These are phyloP conservation scores for Monopterus albus DNA, from an alignment of 2,113 vertebrate genomes.

Conservation along the genomic window DNA sequence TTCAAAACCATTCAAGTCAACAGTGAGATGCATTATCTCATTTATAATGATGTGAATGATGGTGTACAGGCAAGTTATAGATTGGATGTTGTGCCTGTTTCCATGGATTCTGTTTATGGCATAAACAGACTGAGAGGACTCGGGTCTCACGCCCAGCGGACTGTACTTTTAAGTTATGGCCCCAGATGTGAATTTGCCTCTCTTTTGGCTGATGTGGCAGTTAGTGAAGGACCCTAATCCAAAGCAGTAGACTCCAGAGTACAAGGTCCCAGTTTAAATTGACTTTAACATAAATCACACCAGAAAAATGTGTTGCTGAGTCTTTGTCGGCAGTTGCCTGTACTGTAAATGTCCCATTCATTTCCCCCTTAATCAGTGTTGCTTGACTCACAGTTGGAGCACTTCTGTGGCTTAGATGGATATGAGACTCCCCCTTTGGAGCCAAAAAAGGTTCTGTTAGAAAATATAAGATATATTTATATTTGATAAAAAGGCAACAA, in stretches of 20 bases:
- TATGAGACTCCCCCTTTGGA: neutral
- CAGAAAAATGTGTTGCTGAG: too few relatives aligned
- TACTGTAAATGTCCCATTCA: neutral
- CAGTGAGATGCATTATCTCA: conserved; percentile 67
- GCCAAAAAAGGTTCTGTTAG: too few relatives aligned
- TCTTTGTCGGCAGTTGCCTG: too few relatives aligned
- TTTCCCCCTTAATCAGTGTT: neutral
- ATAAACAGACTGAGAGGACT: conserved; percentile 47
- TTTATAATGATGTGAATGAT: conserved; percentile 59
- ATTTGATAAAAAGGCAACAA: too few relatives aligned
- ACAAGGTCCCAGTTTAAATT: too few relatives aligned
- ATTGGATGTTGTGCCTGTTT: conserved; percentile 50
- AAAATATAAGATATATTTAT: too few relatives aligned
- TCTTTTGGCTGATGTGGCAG: conserved; percentile 2
- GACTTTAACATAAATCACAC: too few relatives aligned
- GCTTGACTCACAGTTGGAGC: neutral
- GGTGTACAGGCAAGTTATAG: conserved; percentile 43
- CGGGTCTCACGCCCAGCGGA: conserved; percentile 35
- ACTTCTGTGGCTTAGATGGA: neutral
- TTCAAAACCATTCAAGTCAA: conserved; percentile 52
- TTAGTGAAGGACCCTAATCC: neutral
- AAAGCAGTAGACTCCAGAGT: conserved; percentile 11
- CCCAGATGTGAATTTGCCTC: conserved; percentile 22
- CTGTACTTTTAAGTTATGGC: conserved; percentile 11
- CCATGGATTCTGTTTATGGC: conserved; percentile 63